Conservation (phyloP, 64 coral and sea anemone species). For the Anthopleura sola region DNA sequence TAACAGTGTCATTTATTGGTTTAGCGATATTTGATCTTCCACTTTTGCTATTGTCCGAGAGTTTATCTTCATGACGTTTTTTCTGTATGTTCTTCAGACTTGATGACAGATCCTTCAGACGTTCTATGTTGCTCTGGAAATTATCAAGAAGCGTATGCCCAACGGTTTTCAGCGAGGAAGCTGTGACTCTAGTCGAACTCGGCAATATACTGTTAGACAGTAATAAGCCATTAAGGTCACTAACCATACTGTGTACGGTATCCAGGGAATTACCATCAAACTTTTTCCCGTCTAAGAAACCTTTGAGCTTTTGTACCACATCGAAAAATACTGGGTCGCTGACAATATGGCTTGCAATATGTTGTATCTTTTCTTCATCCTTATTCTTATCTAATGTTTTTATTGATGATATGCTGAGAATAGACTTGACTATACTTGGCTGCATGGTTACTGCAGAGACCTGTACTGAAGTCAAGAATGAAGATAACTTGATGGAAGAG, state of each 20-base stretch:
- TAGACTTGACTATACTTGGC: not conserved
- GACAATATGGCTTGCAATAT: not conserved
- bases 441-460: not conserved
- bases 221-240: slow-evolving; percentile 4
- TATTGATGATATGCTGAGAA: not conserved
- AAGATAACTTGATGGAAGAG: not conserved
- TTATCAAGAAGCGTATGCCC: not conserved
- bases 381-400: not conserved
- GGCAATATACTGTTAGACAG: not conserved
- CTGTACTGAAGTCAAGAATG: not conserved
- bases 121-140: not conserved
- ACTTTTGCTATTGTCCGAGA: not conserved
- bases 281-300: not conserved
- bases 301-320: not conserved
- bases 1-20: not conserved
- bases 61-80: not conserved
- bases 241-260: not conserved
- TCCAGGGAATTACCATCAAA: not conserved
- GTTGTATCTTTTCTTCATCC: not conserved
- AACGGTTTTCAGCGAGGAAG: not conserved
- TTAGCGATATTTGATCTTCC: not conserved
- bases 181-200: not conserved
- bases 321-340: not conserved
- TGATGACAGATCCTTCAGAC: not conserved
- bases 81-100: not conserved